Percentiles rank a stretch among this genome's conserved stretches.
Conservation (phyloP, 2,113 vertebrate genomes). For the Pseudorasbora parva region DNA sequence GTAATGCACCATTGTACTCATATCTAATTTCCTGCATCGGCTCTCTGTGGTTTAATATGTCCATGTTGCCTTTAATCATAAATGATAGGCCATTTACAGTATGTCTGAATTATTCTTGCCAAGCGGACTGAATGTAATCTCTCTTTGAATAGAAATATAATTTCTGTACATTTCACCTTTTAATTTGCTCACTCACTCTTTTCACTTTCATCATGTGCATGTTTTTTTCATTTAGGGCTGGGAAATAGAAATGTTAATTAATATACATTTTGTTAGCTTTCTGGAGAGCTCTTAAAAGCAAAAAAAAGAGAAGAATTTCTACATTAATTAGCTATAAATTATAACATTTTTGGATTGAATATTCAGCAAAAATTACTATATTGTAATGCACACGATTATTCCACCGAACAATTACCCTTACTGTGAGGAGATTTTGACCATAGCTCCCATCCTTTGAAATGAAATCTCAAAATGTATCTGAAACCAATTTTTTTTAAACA, state of each 20-base stretch:
- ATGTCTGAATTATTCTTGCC: neutral
- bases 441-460: neutral
- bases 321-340: neutral
- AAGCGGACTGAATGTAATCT: neutral
- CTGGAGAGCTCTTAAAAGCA: neutral
- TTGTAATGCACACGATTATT: neutral
- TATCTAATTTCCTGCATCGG: conserved; percentile 8
- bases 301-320: too few relatives aligned
- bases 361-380: neutral
- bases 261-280: neutral
- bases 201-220: neutral
- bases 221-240: neutral
- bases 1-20: conserved; percentile 2
- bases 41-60: conserved; percentile 9
- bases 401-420: neutral
- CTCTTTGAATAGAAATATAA: neutral
- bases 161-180: neutral
- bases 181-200: neutral
- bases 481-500: neutral
- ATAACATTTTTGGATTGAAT: neutral
- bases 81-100: neutral
- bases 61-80: neutral
- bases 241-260: neutral
- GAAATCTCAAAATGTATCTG: neutral
- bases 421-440: neutral